Evolutionary conservation across 2,888 invertebrate genomes (phyloP).

Genomic region (Nomada goodeniana): DNA sequence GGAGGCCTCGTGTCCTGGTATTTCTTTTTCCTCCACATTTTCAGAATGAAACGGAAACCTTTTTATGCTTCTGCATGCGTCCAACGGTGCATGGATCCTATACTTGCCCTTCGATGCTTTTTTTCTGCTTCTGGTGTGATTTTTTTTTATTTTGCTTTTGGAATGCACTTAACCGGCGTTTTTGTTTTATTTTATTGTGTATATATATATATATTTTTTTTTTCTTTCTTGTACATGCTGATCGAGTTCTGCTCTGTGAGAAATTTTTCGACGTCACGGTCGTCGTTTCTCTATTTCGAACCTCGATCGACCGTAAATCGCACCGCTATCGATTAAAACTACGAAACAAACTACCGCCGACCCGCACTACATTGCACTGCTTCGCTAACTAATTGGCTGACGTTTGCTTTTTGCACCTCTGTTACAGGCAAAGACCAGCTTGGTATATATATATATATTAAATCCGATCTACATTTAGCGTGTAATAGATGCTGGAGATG

Average conservation of each 20-base stretch:
- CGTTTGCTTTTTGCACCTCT: conserved; percentile 9
- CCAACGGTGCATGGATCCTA: background rate
- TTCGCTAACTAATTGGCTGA: conserved; percentile 16
- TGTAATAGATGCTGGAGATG: background rate
- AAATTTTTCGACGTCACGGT: too few species aligned
- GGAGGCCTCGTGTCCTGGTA: conserved; percentile 73
- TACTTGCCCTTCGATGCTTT: background rate
- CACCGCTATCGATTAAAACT: background rate
- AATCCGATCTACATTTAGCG: conserved; percentile 4
- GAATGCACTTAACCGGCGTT: background rate
- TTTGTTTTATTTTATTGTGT: background rate
- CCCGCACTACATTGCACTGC: background rate
- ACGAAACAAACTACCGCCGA: background rate
- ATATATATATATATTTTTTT: background rate
- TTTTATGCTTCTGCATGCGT: background rate
- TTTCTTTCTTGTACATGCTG: background rate
- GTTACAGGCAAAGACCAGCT: conserved; percentile 6
- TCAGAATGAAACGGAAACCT: background rate
- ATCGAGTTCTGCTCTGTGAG: too few species aligned
- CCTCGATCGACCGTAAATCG: background rate
- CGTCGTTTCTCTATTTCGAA: background rate
- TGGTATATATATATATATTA: conserved; percentile 8
- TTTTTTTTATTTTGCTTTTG: background rate
- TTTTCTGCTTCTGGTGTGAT: background rate
- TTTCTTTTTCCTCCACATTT: background rate